These are phyloP conservation scores for Zaprionus lachaisei DNA, from an alignment of 1,140 invertebrate genomes.

Conservation along the genomic window DNA sequence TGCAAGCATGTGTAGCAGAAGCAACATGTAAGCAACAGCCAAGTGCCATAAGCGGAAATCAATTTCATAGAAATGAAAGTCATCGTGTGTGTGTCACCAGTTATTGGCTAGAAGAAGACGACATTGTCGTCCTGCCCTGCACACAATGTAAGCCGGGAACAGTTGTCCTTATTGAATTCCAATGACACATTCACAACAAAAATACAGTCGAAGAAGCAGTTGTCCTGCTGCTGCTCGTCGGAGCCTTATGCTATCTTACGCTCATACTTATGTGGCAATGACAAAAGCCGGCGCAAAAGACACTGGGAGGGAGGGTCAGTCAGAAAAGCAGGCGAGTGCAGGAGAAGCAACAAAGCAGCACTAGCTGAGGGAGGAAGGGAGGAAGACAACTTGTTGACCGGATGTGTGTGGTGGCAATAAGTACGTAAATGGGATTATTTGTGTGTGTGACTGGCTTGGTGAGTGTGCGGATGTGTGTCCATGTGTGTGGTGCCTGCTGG, in stretches of 20 bases:
- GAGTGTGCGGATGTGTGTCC: neutral
- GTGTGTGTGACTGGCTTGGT: constrained; percentile 36
- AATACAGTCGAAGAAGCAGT: constrained; percentile 18
- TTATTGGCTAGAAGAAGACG: constrained; percentile 71
- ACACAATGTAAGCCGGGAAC: constrained; percentile 35
- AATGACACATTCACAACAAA: constrained; percentile 61
- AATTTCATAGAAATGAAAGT: constrained; percentile 77
- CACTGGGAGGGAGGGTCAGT: neutral
- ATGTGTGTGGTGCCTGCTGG: constrained; percentile 2
- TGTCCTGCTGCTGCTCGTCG: constrained; percentile 16
- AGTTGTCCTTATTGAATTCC: constrained; percentile 81
- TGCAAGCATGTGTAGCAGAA: constrained; percentile 23
- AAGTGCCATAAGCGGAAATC: constrained; percentile 83
- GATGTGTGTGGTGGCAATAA: constrained; percentile 71
- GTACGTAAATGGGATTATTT: constrained; percentile 79
- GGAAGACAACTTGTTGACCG: constrained; percentile 75
- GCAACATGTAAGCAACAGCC: constrained; percentile 74
- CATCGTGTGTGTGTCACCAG: constrained; percentile 59
- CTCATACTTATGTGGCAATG: constrained; percentile 62
- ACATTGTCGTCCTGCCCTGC: constrained; percentile 29
- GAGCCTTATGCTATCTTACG: constrained; percentile 35
- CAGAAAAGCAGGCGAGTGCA: no score
- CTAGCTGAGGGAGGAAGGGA: constrained; percentile 1
- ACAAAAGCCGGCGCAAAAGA: constrained; percentile 54
- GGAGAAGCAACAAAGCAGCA: constrained; percentile 10